Evolutionary conservation across 2,888 invertebrate species (phyloP).

Genomic region (Eupithecia tripunctaria): DNA sequence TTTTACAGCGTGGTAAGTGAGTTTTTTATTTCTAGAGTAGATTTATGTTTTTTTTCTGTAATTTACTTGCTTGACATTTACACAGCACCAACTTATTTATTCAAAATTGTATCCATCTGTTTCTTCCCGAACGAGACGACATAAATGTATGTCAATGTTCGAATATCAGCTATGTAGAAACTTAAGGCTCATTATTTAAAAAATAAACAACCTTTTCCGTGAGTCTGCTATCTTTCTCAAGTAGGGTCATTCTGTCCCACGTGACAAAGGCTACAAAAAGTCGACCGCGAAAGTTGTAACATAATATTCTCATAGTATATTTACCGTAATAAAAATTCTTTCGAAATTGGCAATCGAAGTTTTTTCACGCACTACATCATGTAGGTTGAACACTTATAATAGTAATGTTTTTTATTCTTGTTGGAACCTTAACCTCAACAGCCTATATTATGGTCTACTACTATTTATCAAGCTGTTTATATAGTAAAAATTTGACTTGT

Average conservation of each 20-base stretch:
- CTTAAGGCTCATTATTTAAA: background rate
- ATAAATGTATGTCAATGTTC: background rate
- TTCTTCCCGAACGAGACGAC: background rate
- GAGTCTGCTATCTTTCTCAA: background rate
- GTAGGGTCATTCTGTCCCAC: background rate
- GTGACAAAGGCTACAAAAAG: background rate
- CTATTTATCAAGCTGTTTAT: too few species aligned
- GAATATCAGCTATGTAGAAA: background rate
- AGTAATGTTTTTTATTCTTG: too few species aligned
- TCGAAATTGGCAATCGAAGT: too few species aligned
- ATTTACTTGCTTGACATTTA: background rate
- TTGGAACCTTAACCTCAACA: too few species aligned
- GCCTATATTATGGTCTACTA: too few species aligned
- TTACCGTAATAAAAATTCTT: too few species aligned
- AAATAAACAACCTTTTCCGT: background rate
- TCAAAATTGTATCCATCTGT: background rate
- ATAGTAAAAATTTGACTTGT: too few species aligned
- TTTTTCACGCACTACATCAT: too few species aligned
- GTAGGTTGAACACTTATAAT: too few species aligned
- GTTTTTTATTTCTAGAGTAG: slow-evolving; percentile 32
- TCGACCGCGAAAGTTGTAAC: background rate
- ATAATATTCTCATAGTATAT: too few species aligned
- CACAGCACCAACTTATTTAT: background rate
- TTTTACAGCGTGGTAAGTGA: slow-evolving; percentile 44
- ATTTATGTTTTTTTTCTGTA: background rate